Evolutionary conservation across 2,113 vertebrate genomes (phyloP).

Genomic region (Hassar affinis): DNA sequence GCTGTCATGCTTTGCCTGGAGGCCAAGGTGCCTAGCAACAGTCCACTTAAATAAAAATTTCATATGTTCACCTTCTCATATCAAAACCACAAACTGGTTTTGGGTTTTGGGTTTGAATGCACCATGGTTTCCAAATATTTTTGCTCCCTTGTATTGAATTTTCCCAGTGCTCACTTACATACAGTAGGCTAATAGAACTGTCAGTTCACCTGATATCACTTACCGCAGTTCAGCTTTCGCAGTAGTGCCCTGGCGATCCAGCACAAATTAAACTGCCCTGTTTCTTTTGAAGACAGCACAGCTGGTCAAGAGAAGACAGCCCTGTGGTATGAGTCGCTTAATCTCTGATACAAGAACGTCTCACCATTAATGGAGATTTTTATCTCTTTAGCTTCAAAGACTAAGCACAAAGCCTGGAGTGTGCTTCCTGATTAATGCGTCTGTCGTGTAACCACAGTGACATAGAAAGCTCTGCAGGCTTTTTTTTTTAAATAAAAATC

Average conservation of each 20-base stretch:
- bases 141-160: neutral
- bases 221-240: neutral
- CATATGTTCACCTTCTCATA: neutral
- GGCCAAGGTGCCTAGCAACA: neutral
- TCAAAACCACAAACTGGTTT: neutral
- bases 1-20: neutral
- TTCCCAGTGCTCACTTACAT: conserved; percentile 6
- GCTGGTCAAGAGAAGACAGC: conserved; percentile 22
- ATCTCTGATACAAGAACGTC: conserved; percentile 22
- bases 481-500: neutral
- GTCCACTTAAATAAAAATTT: neutral
- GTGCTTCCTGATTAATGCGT: conserved; percentile 8
- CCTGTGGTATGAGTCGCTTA: neutral
- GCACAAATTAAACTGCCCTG: conserved; percentile 26
- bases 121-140: neutral
- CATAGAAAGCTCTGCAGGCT: conserved; percentile 12
- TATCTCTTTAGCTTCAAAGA: conserved; percentile 32
- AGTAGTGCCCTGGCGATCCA: neutral
- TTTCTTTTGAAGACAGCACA: conserved; percentile 25
- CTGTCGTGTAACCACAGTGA: neutral
- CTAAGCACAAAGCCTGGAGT: conserved; percentile 2
- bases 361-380: conserved; percentile 31
- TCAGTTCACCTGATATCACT: conserved; percentile 39
- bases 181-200: conserved; percentile 36
- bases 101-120: neutral